A percentile compares a stretch with the other conserved stretches of the same genome.
Evolutionary conservation across 2,797 vertebrate genomes (phyloP).

Genomic region (Anguilla megastoma): DNA sequence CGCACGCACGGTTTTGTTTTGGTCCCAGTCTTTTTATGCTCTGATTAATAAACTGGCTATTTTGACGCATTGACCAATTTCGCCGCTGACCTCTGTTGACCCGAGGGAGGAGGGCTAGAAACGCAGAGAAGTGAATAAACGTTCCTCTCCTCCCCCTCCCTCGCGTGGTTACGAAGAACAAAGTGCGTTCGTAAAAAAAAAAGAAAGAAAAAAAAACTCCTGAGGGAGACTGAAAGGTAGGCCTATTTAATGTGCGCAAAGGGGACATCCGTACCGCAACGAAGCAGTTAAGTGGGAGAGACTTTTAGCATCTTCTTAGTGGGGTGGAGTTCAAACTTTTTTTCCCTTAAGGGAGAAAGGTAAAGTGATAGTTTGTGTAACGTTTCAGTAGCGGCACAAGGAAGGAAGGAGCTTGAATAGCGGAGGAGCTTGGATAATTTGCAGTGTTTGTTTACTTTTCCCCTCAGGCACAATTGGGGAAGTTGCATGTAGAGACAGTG

Average conservation of each 20-base stretch:
- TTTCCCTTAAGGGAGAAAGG: not conserved
- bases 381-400: not conserved
- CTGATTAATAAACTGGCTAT: not conserved
- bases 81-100: constrained; percentile 33
- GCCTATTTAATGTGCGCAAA: not conserved
- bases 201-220: not conserved
- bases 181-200: not conserved
- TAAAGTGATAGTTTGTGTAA: not conserved
- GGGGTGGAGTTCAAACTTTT: constrained; percentile 24
- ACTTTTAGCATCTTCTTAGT: not conserved
- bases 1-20: too few relatives aligned
- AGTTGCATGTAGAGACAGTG: not conserved
- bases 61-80: constrained; percentile 11
- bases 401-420: not conserved
- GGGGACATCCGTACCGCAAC: too few relatives aligned
- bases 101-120: not conserved
- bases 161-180: constrained; percentile 24
- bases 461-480: not conserved
- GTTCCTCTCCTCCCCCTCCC: not conserved
- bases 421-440: not conserved
- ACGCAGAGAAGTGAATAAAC: constrained; percentile 36
- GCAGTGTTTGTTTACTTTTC: not conserved
- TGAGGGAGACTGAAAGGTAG: not conserved
- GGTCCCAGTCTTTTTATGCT: not conserved
- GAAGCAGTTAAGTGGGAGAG: not conserved